Conservation (phyloP, 2,113 vertebrate species). For the Axis porcinus region DNA sequence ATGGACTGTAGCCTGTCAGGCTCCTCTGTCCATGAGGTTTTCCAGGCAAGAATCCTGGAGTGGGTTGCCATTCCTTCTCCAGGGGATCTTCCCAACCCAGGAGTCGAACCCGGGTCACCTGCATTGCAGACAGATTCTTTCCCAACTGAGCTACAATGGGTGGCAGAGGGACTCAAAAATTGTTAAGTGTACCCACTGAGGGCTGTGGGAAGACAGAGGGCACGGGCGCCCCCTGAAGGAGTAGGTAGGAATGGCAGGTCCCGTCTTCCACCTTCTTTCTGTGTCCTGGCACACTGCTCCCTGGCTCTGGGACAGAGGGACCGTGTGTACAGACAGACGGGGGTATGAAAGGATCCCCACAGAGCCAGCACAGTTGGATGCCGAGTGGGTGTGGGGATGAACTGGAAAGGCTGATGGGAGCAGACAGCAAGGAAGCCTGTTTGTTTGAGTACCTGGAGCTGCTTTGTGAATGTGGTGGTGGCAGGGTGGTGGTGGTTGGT, state of each 20-base stretch:
- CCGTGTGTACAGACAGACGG: fast-evolving
- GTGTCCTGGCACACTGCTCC: fast-evolving
- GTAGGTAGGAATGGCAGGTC: neutral
- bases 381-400: fast-evolving
- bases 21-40: no score
- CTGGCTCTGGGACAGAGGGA: neutral
- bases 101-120: no score
- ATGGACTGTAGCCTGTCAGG: no score
- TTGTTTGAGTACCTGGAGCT: fast-evolving
- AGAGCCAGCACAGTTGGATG: fast-evolving
- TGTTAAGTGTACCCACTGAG: no score
- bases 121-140: no score
- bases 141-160: no score
- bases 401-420: fast-evolving
- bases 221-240: fast-evolving
- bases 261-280: no score
- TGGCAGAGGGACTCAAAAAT: no score
- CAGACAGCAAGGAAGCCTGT: neutral
- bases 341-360: neutral
- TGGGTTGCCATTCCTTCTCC: no score
- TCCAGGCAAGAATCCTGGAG: no score
- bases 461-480: neutral
- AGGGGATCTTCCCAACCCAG: neutral
- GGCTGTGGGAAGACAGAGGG: no score
- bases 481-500: fast-evolving